A percentile compares a stretch with the other conserved stretches of the same genome.
Evolutionary conservation across 2,797 vertebrate genomes (phyloP).

Genomic region (Megaceryle alcyon): DNA sequence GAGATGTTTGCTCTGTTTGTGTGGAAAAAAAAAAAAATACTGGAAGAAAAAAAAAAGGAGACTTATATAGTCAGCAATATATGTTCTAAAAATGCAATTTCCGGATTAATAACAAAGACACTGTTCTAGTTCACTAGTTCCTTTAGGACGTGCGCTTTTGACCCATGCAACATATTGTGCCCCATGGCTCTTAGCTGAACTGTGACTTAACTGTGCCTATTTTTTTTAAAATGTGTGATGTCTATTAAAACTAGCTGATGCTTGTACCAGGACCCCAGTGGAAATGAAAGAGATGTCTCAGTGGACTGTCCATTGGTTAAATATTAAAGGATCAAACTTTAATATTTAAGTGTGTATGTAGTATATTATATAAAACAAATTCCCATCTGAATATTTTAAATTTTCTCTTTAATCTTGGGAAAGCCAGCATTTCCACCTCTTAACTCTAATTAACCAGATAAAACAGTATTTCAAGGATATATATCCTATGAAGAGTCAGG

Average conservation of each 20-base stretch:
- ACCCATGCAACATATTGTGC: slow-evolving; percentile 84
- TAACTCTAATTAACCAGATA: slow-evolving; percentile 60
- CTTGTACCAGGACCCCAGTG: slow-evolving; percentile 69
- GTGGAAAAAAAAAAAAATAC: slow-evolving; percentile 46
- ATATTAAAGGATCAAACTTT: slow-evolving; percentile 77
- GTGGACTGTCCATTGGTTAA: slow-evolving; percentile 73
- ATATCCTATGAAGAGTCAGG: slow-evolving; percentile 36
- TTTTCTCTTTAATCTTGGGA: slow-evolving; percentile 35
- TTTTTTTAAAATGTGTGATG: slow-evolving; percentile 73
- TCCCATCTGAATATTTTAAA: slow-evolving; percentile 64
- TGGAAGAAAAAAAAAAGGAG: slow-evolving; percentile 49
- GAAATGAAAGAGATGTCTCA: slow-evolving; percentile 74
- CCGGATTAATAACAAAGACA: slow-evolving; percentile 83
- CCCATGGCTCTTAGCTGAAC: slow-evolving; percentile 81
- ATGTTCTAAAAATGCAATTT: slow-evolving; percentile 85
- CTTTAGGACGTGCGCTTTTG: slow-evolving; percentile 79
- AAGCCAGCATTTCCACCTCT: slow-evolving; percentile 29
- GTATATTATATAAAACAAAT: slow-evolving; percentile 59
- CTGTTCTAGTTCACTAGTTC: slow-evolving; percentile 76
- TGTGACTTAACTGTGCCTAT: slow-evolving; percentile 74
- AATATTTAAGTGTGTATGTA: slow-evolving; percentile 76
- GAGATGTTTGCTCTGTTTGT: slow-evolving; percentile 59
- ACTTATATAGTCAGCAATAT: slow-evolving; percentile 79
- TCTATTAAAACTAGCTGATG: slow-evolving; percentile 80
- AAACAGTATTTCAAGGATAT: slow-evolving; percentile 49